A percentile compares a stretch with the other conserved stretches of the same genome.
phyloP scores from a whole-genome alignment of 1,140 invertebrate genomes.

The Drosophila subobscura region DNA sequence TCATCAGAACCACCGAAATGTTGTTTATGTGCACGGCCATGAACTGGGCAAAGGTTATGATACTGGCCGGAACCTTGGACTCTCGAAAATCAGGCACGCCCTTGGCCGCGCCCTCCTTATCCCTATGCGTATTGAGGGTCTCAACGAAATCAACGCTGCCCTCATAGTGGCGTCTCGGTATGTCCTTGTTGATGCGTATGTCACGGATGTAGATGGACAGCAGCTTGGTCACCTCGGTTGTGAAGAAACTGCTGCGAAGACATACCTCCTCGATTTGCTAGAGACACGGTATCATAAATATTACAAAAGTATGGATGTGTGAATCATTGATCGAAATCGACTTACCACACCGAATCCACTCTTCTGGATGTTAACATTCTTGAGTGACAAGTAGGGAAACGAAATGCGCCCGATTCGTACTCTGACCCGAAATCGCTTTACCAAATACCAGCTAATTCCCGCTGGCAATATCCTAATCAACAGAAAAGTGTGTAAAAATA shows the following conservation, averaged over 20 bases:
- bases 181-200: constrained; percentile 93
- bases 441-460: constrained; percentile 87
- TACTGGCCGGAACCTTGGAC: constrained; percentile 89
- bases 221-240: constrained; percentile 94
- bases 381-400: constrained; percentile 86
- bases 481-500: constrained; percentile 14
- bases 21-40: constrained; percentile 94
- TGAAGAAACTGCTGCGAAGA: constrained; percentile 94
- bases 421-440: constrained; percentile 87
- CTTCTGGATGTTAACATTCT: constrained; percentile 87
- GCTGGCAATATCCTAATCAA: constrained; percentile 87
- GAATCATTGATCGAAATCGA: constrained; percentile 1
- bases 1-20: constrained; percentile 89
- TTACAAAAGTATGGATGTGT: constrained; percentile 2
- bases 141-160: constrained; percentile 42
- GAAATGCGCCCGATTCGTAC: constrained; percentile 88
- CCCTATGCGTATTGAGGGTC: constrained; percentile 68
- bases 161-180: constrained; percentile 83
- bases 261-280: constrained; percentile 94
- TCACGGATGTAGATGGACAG: constrained; percentile 92
- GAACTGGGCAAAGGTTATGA: constrained; percentile 93
- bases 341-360: constrained; percentile 88
- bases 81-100: constrained; percentile 88
- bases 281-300: constrained; percentile 5
- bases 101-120: constrained; percentile 40